Percentiles rank a stretch among this genome's conserved stretches.
Conservation (phyloP, 2,888 invertebrate genomes). For the Antheraea assamensis region DNA sequence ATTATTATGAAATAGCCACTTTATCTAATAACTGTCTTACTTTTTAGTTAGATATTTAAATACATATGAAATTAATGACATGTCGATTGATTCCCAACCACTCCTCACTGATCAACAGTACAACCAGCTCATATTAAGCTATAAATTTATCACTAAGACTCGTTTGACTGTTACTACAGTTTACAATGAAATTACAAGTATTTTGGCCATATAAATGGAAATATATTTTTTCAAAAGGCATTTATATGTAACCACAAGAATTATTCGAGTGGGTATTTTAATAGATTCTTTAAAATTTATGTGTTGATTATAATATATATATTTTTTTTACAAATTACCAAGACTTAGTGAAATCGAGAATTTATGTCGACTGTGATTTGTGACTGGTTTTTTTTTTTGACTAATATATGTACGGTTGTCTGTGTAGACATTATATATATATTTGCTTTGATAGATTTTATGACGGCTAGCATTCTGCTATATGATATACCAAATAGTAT, state of each 20-base stretch:
- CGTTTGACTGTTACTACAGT: slow-evolving; percentile 23
- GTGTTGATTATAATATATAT: slow-evolving; percentile 49
- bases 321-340: slow-evolving; percentile 66
- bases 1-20: slow-evolving; percentile 7
- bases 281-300: slow-evolving; percentile 58
- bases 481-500: slow-evolving; percentile 82
- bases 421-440: slow-evolving; percentile 62
- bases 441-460: slow-evolving; percentile 77
- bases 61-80: neutral
- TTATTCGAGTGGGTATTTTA: slow-evolving; percentile 57
- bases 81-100: neutral
- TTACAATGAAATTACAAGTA: slow-evolving; percentile 16
- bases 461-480: slow-evolving; percentile 79
- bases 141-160: neutral
- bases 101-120: neutral
- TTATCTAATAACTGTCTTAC: neutral
- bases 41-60: neutral
- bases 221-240: slow-evolving; percentile 52
- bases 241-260: slow-evolving; percentile 63
- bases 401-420: slow-evolving; percentile 75
- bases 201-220: slow-evolving; percentile 14
- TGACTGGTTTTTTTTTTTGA: slow-evolving; percentile 79
- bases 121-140: neutral
- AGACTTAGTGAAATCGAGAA: slow-evolving; percentile 81
- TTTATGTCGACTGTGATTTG: slow-evolving; percentile 82